phyloP scores from a whole-genome alignment of 2,113 vertebrate species.

The Toxotes chatareus region DNA sequence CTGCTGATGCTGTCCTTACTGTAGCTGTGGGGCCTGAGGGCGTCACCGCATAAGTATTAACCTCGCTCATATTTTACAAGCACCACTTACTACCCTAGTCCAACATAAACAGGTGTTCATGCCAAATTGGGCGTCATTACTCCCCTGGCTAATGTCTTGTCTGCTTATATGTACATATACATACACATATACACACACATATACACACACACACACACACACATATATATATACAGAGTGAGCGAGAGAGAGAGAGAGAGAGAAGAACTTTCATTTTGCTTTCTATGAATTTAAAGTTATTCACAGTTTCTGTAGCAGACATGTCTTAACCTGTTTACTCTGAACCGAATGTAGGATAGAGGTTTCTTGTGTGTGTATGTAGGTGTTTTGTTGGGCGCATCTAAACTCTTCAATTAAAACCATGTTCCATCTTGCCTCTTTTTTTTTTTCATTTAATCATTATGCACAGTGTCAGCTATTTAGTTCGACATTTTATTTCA shows the following conservation, averaged over 20 bases:
- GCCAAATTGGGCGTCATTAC: conserved; percentile 77
- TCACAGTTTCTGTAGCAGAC: conserved; percentile 53
- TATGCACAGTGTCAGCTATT: background rate
- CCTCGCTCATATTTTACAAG: conserved; percentile 83
- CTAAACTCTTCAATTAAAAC: background rate
- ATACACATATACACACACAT: conserved; percentile 27
- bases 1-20: conserved; percentile 77
- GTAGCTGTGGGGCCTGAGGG: conserved; percentile 79
- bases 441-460: background rate
- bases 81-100: conserved; percentile 62
- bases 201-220: conserved; percentile 39
- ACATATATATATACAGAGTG: conserved; percentile 21
- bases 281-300: conserved; percentile 72
- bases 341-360: background rate
- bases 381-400: background rate
- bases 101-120: conserved; percentile 83
- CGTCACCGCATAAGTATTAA: conserved; percentile 81
- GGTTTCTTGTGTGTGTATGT: background rate
- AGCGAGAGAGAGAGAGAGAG: too few species aligned
- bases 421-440: background rate
- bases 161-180: conserved; percentile 51
- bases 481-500: conserved; percentile 6
- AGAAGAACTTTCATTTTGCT: conserved; percentile 49
- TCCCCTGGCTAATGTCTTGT: conserved; percentile 74
- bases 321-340: conserved; percentile 53